A percentile compares a stretch with the other conserved stretches of the same genome.
Conservation (phyloP, 2,797 vertebrate genomes). For the Crenichthys baileyi region DNA sequence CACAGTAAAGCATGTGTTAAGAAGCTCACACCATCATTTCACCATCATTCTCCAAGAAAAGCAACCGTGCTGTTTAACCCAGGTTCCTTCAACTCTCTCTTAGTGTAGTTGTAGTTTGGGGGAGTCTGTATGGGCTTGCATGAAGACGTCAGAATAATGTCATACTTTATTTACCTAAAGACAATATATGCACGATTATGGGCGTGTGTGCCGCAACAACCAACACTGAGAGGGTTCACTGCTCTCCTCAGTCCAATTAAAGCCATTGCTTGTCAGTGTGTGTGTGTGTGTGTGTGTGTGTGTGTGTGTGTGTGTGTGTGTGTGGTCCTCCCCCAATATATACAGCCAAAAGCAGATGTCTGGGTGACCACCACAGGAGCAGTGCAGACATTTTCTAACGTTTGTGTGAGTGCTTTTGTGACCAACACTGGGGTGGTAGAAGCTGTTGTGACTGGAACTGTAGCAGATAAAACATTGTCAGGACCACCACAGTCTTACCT, state of each 20-base stretch:
- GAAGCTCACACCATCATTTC: slow-evolving; percentile 19
- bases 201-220: slow-evolving; percentile 27
- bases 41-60: slow-evolving; percentile 49
- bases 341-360: slow-evolving; percentile 72
- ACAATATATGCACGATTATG: slow-evolving; percentile 33
- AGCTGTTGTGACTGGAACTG: slow-evolving; percentile 64
- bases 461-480: slow-evolving; percentile 48
- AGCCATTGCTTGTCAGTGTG: not conserved
- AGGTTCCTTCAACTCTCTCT: slow-evolving; percentile 9
- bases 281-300: slow-evolving; percentile 14
- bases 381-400: slow-evolving; percentile 55
- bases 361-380: slow-evolving; percentile 60
- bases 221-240: slow-evolving; percentile 39
- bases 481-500: slow-evolving; percentile 51
- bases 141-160: slow-evolving; percentile 28
- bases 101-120: slow-evolving; percentile 19
- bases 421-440: slow-evolving; percentile 53
- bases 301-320: slow-evolving; percentile 47
- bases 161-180: slow-evolving; percentile 9
- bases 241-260: slow-evolving; percentile 17
- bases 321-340: slow-evolving; percentile 67
- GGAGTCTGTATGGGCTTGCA: slow-evolving; percentile 36
- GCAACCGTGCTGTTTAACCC: slow-evolving; percentile 39
- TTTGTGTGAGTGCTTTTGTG: slow-evolving; percentile 19
- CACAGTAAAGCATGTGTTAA: slow-evolving; percentile 35